These are phyloP conservation scores for Lacerta viridis DNA, from an alignment of 2,797 vertebrate species.

Conservation along the genomic window DNA sequence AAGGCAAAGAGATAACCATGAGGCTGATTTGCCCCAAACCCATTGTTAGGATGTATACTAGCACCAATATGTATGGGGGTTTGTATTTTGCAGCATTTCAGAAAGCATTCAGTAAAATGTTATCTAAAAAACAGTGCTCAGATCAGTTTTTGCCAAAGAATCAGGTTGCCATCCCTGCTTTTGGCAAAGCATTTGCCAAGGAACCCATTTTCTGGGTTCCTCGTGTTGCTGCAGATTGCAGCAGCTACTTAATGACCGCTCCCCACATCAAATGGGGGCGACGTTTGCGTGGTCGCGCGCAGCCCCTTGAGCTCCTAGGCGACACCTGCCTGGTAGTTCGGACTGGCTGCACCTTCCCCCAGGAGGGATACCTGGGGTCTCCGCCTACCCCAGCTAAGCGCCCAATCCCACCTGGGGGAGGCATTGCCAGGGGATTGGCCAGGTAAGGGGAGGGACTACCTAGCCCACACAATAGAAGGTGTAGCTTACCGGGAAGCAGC, in stretches of 20 bases:
- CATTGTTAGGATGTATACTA: background rate
- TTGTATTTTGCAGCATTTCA: background rate
- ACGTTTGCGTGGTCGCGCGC: no score
- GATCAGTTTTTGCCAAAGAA: background rate
- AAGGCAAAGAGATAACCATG: background rate
- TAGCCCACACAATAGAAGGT: no score
- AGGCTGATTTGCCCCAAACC: background rate
- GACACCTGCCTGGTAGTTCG: no score
- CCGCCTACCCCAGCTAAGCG: no score
- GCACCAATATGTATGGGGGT: background rate
- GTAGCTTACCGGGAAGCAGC: no score
- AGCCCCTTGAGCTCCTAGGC: no score
- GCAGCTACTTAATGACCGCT: background rate
- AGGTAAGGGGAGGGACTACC: no score
- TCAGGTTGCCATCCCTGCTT: background rate
- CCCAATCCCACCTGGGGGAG: no score
- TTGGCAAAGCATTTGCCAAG: background rate
- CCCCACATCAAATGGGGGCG: no score
- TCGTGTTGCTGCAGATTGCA: background rate
- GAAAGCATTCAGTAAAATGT: background rate
- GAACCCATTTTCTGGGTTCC: background rate
- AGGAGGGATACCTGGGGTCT: no score
- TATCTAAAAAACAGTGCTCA: background rate
- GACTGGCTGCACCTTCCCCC: no score
- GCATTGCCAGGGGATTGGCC: no score